These are phyloP conservation scores for Meteorus sp. DNA, from an alignment of 1,140 invertebrate species.

Conservation along the genomic window DNA sequence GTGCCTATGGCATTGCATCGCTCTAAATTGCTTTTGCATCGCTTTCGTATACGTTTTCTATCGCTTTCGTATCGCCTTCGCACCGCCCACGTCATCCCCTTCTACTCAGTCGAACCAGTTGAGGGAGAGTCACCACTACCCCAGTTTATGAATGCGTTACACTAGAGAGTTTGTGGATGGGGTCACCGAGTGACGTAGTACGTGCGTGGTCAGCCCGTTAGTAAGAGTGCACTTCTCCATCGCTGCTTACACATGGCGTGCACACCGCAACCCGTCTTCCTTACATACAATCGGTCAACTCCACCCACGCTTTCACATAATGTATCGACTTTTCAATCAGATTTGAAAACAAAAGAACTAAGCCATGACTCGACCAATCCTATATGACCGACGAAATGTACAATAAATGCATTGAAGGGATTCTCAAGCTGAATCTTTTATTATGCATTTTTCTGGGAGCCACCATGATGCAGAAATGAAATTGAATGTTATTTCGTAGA, in stretches of 20 bases:
- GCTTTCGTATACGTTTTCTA: not conserved
- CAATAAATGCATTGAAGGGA: too few relatives aligned
- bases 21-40: not conserved
- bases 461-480: too few relatives aligned
- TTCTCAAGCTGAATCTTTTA: too few relatives aligned
- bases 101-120: constrained; percentile 21
- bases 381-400: too few relatives aligned
- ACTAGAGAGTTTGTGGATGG: constrained; percentile 34
- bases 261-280: not conserved
- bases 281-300: too few relatives aligned
- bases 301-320: not conserved
- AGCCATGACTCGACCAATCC: too few relatives aligned
- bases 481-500: too few relatives aligned
- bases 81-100: constrained; percentile 30
- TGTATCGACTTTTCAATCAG: constrained; percentile 1
- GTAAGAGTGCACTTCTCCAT: constrained; percentile 16
- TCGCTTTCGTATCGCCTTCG: not conserved
- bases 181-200: constrained; percentile 38
- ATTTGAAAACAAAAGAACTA: constrained; percentile 25
- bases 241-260: not conserved
- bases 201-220: constrained; percentile 1
- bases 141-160: constrained; percentile 35
- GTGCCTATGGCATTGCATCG: too few relatives aligned
- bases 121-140: constrained; percentile 40
- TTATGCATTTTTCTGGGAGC: too few relatives aligned